Percentiles rank a stretch among this genome's conserved stretches.
Evolutionary conservation across 2,888 invertebrate species (phyloP).

Genomic region (Brenthis ino): DNA sequence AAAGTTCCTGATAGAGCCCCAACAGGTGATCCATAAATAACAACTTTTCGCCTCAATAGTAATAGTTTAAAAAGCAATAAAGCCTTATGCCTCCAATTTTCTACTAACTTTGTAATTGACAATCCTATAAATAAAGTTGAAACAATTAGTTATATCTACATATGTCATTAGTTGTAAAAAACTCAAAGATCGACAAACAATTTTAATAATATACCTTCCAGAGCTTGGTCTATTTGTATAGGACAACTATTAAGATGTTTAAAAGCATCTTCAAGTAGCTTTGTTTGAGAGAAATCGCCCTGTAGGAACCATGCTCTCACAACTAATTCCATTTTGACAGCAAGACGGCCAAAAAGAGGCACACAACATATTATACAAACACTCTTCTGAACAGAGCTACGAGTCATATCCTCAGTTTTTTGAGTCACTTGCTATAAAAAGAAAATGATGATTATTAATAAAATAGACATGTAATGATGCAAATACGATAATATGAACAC

Average conservation of each 20-base stretch:
- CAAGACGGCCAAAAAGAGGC: constrained; percentile 96
- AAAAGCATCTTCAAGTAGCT: constrained; percentile 94
- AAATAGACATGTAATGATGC: not conserved
- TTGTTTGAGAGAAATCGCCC: constrained; percentile 94
- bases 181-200: not conserved
- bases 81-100: constrained; percentile 95
- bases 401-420: constrained; percentile 96
- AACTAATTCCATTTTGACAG: constrained; percentile 97
- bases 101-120: constrained; percentile 90
- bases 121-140: constrained; percentile 82
- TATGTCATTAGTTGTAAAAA: not conserved
- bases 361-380: constrained; percentile 96
- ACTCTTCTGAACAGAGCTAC: constrained; percentile 98
- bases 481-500: not conserved
- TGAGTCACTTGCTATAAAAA: constrained; percentile 90
- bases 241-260: constrained; percentile 95
- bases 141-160: constrained; percentile 5
- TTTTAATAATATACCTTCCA: constrained; percentile 64
- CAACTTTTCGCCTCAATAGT: constrained; percentile 92
- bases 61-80: constrained; percentile 95
- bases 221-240: constrained; percentile 73
- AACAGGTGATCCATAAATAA: constrained; percentile 97
- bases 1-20: constrained; percentile 93
- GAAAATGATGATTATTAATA: not conserved
- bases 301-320: constrained; percentile 99